Evolutionary conservation across 2,888 invertebrate species (phyloP).

Genomic region (Steromphala cineraria): DNA sequence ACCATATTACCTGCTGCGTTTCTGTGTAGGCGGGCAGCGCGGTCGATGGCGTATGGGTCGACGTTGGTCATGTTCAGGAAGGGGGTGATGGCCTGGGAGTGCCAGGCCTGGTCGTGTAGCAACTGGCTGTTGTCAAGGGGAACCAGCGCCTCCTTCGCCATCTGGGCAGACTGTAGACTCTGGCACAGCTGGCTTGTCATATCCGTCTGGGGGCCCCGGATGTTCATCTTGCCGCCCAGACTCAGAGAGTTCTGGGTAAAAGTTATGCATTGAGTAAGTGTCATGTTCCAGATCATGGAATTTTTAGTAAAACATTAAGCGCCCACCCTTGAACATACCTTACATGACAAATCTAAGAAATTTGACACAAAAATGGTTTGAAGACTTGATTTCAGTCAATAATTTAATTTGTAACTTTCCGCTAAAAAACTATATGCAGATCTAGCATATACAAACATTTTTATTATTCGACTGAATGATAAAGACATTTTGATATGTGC

Average conservation of each 20-base stretch:
- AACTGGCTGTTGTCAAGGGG: conserved; percentile 39
- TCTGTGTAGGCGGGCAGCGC: conserved; percentile 82
- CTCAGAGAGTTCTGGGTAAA: conserved; percentile 49
- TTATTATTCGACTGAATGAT: no score
- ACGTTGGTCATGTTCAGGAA: conserved; percentile 56
- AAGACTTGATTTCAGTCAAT: no score
- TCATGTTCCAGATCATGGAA: not conserved
- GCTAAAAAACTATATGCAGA: no score
- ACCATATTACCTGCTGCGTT: conserved; percentile 80
- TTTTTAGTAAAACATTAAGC: no score
- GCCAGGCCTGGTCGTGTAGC: conserved; percentile 57
- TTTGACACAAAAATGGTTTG: no score
- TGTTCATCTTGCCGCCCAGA: conserved; percentile 35
- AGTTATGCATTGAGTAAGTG: not conserved
- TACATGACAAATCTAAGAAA: no score
- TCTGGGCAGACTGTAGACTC: conserved; percentile 33
- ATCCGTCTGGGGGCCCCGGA: conserved; percentile 34
- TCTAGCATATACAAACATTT: no score
- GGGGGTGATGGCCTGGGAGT: conserved; percentile 39
- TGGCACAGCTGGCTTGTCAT: conserved; percentile 32
- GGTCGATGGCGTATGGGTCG: conserved; percentile 78
- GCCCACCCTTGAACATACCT: no score
- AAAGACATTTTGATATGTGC: no score
- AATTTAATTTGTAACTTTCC: no score
- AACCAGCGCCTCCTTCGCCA: conserved; percentile 43